Percentiles rank a stretch among this genome's conserved stretches.
Evolutionary conservation across 2,797 vertebrate genomes (phyloP).

Genomic region (Sternarchorhynchus goeldii): DNA sequence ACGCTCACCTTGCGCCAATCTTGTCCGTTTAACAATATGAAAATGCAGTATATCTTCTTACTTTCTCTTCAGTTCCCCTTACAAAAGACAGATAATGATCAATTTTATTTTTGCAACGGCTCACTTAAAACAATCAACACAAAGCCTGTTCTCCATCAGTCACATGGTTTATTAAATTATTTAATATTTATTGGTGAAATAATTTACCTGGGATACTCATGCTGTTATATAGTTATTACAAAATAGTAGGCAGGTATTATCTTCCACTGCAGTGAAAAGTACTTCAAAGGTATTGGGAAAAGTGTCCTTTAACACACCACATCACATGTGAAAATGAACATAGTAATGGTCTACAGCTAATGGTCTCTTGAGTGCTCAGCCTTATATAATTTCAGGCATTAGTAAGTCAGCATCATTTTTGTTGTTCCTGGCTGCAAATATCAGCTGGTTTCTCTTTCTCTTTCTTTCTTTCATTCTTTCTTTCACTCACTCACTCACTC

Average conservation of each 20-base stretch:
- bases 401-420: background rate
- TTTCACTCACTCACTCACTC: background rate
- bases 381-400: background rate
- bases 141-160: background rate
- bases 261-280: background rate
- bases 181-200: background rate
- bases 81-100: no score
- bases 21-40: no score
- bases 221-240: background rate
- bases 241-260: background rate
- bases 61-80: no score
- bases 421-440: background rate
- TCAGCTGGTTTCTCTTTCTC: background rate
- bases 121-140: background rate
- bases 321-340: background rate
- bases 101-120: no score
- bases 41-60: no score
- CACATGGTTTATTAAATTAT: background rate
- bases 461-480: no score
- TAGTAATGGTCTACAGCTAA: background rate
- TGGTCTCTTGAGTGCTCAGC: background rate
- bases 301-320: constrained; percentile 3
- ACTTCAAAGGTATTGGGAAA: background rate
- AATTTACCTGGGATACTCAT: background rate
- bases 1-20: no score